Evolutionary conservation across 2,113 vertebrate genomes (phyloP), one percentile per base, ranked within the genome.

Genomic region (Solea solea): DNA sequence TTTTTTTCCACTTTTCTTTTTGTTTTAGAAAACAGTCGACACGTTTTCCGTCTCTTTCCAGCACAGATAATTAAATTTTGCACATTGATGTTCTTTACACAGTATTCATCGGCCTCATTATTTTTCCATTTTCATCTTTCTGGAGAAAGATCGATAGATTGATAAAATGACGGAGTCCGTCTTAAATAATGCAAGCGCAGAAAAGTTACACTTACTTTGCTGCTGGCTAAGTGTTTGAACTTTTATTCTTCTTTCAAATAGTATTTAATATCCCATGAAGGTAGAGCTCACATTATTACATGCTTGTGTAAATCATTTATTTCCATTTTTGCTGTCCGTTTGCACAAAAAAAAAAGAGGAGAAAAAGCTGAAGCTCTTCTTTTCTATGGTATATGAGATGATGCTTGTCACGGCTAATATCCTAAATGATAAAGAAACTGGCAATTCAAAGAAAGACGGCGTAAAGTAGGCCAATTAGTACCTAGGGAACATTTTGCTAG

Each of bases 111-210:
- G 87, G 86, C 88, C 93, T 94, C 93, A 94, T 94, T 94, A 94
- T 94, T 94, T 94, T 91, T 93, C 91, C 91, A 94, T 94, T 94
- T 94, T 94, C 94, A 93, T 94, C 93, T 94, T 94, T 94, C 91
- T 93, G 88, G 76, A 74, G 90, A 69, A 86, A 93, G 94, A 94
- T 94, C 93, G 91, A 94, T 94, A 93, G 92, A 94, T 94, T 94
- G 93, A 94, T 94, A 93, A 93, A 92, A 92, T 94, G 92, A 94
- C 93, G 91, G 90, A 91, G 94, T 88, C 92, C 80, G 90, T 93
- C 92, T 94, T 94, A 94, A 94, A 94, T 94, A 93, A 93, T 94
- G 91, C 89, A 94, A 88, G 85, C 84, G 55, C 82, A 84, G 83
- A 91, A 91, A 93, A 94, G 91, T 92, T 91, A 86, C 86, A 88